Evolutionary conservation across 1,140 invertebrate genomes (phyloP), one percentile per base, ranked within the genome.

Genomic region (Pogonomyrmex californicus): DNA sequence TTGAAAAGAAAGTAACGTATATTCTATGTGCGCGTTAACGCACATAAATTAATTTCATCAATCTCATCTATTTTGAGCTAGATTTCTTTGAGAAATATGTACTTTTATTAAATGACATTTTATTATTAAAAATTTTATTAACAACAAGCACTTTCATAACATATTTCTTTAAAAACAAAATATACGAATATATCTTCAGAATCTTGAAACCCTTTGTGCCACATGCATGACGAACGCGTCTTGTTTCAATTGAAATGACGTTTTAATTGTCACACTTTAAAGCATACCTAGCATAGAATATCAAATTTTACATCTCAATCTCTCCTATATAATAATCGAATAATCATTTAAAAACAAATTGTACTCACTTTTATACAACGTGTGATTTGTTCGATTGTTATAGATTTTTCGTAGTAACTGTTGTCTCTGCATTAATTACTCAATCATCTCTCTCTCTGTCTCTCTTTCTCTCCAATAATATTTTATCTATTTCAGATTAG

Each of bases 161-260:
- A 54, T 75, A n/a, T 56, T 47, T 66, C 30, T 58, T 66, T 68
- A 58, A 9, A 12, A 77, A 86, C 38, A 82, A 36, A 68, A 68
- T 68, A 49, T 86, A 68, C n/a, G n/a, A 77, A 87, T 85, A 85
- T 58, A 58, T 83, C 68, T 87, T 33, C 49, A 76, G 41, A 62
- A 90, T 90, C 14, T 85, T 77, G 89, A 87, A 90, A 90, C 88
- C 86, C 86, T 81, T 90, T 90, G 70, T 85, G 85, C 85, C 58
- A 47, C 62, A 36, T 83, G 79, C 79, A 83, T 83, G 30, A 60
- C 38, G 30, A 12, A 56, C 41, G 63, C 51, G 56, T 83, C 54
- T 75, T 73, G 30, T 73, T 58, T 36, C 63, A 23, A 70, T 70
- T 79, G 23, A 73, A 49, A 49, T 38, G 0, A 60, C 36, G n/a